phyloP scores from a whole-genome alignment of 2,797 vertebrate species.

The Heterohyrax brucei region DNA sequence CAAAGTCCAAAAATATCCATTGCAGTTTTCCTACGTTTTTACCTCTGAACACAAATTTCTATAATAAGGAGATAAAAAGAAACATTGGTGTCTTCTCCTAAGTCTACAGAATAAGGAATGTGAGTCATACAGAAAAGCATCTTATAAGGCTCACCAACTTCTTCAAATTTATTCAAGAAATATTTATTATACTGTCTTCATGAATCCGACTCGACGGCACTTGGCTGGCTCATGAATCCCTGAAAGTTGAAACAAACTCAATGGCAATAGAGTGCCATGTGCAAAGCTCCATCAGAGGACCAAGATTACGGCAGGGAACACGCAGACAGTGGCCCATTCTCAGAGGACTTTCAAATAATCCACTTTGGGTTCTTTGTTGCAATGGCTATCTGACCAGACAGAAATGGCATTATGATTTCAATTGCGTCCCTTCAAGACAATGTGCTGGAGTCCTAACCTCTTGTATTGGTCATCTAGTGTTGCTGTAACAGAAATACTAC shows the following conservation, averaged over 20 bases:
- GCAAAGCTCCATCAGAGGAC: no score
- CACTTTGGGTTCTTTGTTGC: not conserved
- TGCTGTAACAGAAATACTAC: no score
- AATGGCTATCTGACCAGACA: not conserved
- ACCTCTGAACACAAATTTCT: not conserved
- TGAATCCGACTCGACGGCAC: no score
- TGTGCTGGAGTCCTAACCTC: no score
- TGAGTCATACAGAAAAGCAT: not conserved
- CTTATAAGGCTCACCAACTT: not conserved
- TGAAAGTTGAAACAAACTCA: no score
- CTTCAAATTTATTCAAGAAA: not conserved
- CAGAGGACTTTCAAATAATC: no score
- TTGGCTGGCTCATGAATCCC: no score
- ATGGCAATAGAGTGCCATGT: no score
- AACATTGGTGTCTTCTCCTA: rapidly evolving
- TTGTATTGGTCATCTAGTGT: no score
- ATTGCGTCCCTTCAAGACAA: no score
- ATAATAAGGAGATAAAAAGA: not conserved
- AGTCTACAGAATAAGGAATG: not conserved
- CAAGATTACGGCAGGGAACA: not conserved
- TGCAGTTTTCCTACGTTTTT: not conserved
- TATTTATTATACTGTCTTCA: not conserved
- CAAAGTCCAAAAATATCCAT: not conserved
- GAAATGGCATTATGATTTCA: not conserved
- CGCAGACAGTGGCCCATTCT: not conserved